Base-by-base conservation (phyloP, 2,113 vertebrate genomes). In the Leptosomus discolor region DNA sequence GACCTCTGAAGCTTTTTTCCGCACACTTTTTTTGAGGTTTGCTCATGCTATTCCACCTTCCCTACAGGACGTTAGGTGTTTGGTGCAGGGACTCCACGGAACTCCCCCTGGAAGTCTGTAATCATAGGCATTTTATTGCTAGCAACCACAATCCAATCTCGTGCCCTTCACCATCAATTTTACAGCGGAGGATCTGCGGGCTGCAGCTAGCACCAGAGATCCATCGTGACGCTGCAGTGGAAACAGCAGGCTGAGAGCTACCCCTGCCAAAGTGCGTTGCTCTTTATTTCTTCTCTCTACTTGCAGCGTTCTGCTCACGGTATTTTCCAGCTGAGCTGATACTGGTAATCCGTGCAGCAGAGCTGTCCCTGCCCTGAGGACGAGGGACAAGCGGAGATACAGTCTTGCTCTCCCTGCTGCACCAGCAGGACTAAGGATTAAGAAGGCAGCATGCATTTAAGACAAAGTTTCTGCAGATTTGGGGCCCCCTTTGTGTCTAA, bases 191-290 rank as follows among this genome's bases (percentile, higher is more conserved):
- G 27, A 11, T 85, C 88, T 85, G 67, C 0, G 4, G 70, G n/a
- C 70, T 93, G 82, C 36, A 79, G 57, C 34, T 9, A 51, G 64
- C 36, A 65, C 75, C 57, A 50, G 63, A 48, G 45, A 37, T 71
- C 70, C 68, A 32, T 56, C 56, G 18, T 11, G 6, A 5, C 1
- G 3, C 37, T n/a, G 22, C 0, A 6, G 65, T 9, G 46, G 29
- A n/a, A 43, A 11, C 36, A 82, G 65, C 53, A 70, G 75, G 39
- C 57, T 69, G 57, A 39, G 68, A 48, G 21, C 54, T 6, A 1
- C 7, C 22, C 3, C 48, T 21, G 84, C 76, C 70, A 10, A 19
- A 20, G 12, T 6, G 12, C 39, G 0, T 12, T 12, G 9, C 30
- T 70, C 45, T 61, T 3, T 6, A 5, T 24, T n/a, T 39, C 73